These are phyloP conservation scores for Chouioia cunea DNA, from an alignment of 2,888 invertebrate genomes.

Conservation along the genomic window DNA sequence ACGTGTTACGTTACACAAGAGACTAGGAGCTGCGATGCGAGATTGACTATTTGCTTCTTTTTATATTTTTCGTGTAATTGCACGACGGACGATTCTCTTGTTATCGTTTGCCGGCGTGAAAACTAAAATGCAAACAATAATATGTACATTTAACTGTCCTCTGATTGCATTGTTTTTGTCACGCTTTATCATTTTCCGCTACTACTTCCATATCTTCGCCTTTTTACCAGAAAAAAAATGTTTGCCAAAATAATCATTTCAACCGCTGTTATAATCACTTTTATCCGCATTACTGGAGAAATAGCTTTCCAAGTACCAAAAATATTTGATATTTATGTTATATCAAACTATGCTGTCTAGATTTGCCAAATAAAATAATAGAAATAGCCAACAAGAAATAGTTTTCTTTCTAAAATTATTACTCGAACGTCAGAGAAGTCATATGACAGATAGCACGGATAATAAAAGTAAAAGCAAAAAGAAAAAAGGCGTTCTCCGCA, in stretches of 20 bases:
- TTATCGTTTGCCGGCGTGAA: constrained; percentile 1
- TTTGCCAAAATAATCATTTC: not conserved
- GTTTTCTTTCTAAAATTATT: no score
- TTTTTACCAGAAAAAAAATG: not conserved
- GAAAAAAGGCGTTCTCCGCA: no score
- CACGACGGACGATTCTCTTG: not conserved
- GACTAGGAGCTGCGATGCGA: constrained; percentile 12
- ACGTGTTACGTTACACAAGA: constrained; percentile 5
- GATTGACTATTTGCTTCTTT: constrained; percentile 24
- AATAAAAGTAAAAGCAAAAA: no score
- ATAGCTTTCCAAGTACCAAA: no score
- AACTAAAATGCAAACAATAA: constrained; percentile 28
- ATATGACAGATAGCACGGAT: no score
- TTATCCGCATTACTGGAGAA: no score
- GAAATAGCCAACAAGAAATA: no score
- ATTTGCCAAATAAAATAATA: no score
- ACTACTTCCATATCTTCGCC: not conserved
- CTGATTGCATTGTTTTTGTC: not conserved
- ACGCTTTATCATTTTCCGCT: not conserved
- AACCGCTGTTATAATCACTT: no score
- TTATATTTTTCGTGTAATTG: constrained; percentile 22
- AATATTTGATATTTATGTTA: no score
- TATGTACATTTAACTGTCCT: not conserved
- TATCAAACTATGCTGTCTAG: no score
- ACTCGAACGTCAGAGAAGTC: no score